Base-by-base conservation (phyloP, 2,888 invertebrate species). In the Neria commutata region DNA sequence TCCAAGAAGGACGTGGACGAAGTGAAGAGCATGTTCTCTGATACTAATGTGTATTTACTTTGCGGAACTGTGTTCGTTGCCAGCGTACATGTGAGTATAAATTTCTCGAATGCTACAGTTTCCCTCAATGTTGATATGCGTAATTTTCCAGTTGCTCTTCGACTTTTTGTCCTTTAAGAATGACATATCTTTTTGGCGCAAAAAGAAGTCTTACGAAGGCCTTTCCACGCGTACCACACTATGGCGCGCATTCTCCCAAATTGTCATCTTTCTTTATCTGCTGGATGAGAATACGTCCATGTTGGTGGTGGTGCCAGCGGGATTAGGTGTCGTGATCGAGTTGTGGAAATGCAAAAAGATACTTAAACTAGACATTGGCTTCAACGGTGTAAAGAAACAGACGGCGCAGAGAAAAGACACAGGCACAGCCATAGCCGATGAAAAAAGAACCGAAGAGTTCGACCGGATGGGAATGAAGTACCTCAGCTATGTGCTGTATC, bases 161-260 rank as follows among this genome's bases (percentile, higher is more conserved):
- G 98, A 99, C 80, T 95, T 98, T 77, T 84, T 99, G 54, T 95
- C 98, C 0, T 97, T 99, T 79, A 99, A 98, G 85, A 98, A 97
- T 80, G 98, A 99, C 74, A 92, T 99, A 0, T 88, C 88, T 56
- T 99, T 98, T 81, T 99, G 99, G 98, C 88, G 90, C 58, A 86
- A 88, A 19, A 90, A 93, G 74, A 87, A 88, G 26, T 91, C 91
- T 0, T 90, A 98, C 83, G 94, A 91, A 40, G 94, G 98, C 0
- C 83, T 99, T 17, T 98, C 98, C 0, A 87, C 90, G 1, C 87
- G 94, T 60, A 92, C 94, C 0, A 91, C 98, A 24, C 77, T 95
- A 34, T 99, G 98, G 98, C 86, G 97, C 54, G 93, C 93, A 1
- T 92, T 98, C 80, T 97, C 96, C 52, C 94, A 95, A 81, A 84